These are phyloP conservation scores for Bergia puertoricense DNA, from an alignment of 92 coral and sea anemone species.

Conservation along the genomic window DNA sequence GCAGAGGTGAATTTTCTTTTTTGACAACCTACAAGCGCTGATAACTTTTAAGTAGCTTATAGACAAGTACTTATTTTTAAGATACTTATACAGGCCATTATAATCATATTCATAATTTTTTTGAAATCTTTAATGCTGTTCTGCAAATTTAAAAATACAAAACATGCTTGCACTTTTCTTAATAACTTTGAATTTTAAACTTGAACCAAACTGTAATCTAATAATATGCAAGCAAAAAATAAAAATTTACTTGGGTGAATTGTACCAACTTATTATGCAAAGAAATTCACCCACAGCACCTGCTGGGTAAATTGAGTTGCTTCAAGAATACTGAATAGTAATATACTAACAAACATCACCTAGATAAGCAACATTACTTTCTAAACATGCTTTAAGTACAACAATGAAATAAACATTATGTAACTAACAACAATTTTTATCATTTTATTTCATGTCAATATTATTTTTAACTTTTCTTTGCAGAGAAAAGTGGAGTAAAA, in stretches of 20 bases:
- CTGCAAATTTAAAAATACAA: no score
- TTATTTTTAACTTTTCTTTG: neutral
- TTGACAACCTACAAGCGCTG: neutral
- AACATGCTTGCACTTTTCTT: no score
- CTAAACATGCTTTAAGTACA: neutral
- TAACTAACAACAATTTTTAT: neutral
- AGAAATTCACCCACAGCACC: constrained; percentile 12
- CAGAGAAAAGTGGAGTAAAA: neutral
- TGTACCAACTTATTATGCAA: neutral
- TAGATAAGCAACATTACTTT: neutral
- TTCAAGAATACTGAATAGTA: neutral
- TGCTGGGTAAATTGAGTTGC: neutral
- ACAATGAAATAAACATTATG: neutral
- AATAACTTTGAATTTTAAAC: no score
- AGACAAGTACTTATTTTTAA: no score
- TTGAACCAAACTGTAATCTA: neutral
- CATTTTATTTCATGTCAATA: neutral
- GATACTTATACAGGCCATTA: no score
- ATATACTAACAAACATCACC: neutral
- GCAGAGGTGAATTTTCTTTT: neutral
- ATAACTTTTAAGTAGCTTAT: neutral
- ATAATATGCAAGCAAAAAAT: neutral
- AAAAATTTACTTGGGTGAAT: neutral
- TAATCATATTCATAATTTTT: no score
- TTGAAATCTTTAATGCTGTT: no score